Base-by-base conservation (phyloP, 1,140 invertebrate genomes). In the Pollicipes pollicipes region DNA sequence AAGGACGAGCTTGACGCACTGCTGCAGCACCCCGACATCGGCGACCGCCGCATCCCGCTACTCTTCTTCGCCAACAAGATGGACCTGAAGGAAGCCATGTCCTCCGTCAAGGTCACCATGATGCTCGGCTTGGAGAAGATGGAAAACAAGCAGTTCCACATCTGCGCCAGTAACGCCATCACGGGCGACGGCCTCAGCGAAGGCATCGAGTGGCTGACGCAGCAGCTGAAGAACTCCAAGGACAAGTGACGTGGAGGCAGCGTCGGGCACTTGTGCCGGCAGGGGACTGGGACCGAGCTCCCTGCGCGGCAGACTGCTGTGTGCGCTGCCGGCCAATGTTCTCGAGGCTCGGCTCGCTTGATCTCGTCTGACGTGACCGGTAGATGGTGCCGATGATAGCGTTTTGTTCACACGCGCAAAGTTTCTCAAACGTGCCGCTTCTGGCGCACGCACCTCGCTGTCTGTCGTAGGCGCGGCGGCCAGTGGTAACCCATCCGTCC, bases 11-110 rank as follows among this genome's bases (percentile, higher is more conserved):
- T 95, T 45, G 88, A 91, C 74, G 83, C 88, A 75, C 78, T 98
- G 73, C 81, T 98, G 24, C 87, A 94, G 75, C 93, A 98, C 84
- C 89, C 90, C 0, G 91, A 97, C 75, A 85, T 98, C 71, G 83
- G 83, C 72, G 80, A 82, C 76, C 81, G 81, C 66, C 84, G 87
- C 72, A 82, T 97, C 71, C 97, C 97, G 0, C 88, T 99, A 72
- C 81, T 99, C 10, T 94, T 99, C 79, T 89, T 95, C 79, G 95
- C 95, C 26, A 99, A 99, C 81, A 99, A 99, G 83, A 92, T 92
- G 84, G 96, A 99, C 80, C 81, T 89, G 68, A 85, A 88, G 68
- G 93, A 94, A 76, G 88, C 95, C 0, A 80, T 97, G 30, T 90
- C 91, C 27, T 90, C 89, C 70, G 88, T 93, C 0, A 95, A 97